Base-by-base conservation (phyloP, 2,888 invertebrate genomes). In the Pachymerium ferrugineum region DNA sequence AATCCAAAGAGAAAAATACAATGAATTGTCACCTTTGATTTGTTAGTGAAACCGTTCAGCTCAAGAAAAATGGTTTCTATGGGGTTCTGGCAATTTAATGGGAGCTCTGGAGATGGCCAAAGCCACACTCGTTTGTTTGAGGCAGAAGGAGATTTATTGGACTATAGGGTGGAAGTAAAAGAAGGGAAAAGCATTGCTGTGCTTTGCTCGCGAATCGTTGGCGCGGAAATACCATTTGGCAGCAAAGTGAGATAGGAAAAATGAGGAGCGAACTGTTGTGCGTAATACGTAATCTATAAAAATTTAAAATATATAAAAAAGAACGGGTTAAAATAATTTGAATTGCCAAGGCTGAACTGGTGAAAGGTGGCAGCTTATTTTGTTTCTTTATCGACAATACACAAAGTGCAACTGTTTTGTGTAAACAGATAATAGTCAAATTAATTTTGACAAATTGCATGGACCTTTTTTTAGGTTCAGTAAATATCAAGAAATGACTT, bases 141-240 rank as follows among this genome's bases (percentile, higher is more conserved):
- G 38, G 38, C 38, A 16, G 38, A 3, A 14, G 6, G 38, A 62
- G 62, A 62, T 62, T 62, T 62, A 62, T 62, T 22, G n/a, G 25
- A 62, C 14, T 62, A 28, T 62, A 8, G 22, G 54, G 25, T 62
- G 10, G 28, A 38, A 12, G 62, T 28, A 62, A 62, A 25, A 62
- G 62, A 62, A 22, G 25, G 62, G 25, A 62, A 28, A 62, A 62
- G 62, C 25, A 25, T 10, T 28, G 22, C n/a, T 62, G 19, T 54
- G 47, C 47, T 62, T 62, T 62, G n/a, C 62, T n/a, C 62, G 12
- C 25, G 22, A 54, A 19, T 62, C 62, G 28, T 25, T 62, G 25
- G 62, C 28, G 62, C 28, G 62, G 62, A 62, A 62, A 62, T 62
- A 28, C 25, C 62, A 62, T 62, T 62, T 62, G 62, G 62, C 62